Evolutionary conservation across 2,888 invertebrate genomes (phyloP).

Genomic region (Coleophora deauratella): DNA sequence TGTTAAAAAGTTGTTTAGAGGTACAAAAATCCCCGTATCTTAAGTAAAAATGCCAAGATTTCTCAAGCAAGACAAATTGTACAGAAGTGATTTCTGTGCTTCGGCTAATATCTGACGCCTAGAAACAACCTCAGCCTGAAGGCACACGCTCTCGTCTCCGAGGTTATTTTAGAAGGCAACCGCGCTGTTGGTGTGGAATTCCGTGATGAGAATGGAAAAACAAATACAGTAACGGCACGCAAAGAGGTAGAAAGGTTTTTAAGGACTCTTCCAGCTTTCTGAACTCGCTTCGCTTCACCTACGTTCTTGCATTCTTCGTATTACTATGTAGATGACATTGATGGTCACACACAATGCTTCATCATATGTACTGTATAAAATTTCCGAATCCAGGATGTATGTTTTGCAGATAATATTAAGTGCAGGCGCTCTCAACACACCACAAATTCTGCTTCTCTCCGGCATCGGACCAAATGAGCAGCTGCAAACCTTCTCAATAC

Average conservation of each 20-base stretch:
- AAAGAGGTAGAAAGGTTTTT: slow-evolving; percentile 70
- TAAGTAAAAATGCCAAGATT: too few species aligned
- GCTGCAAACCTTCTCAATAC: slow-evolving; percentile 62
- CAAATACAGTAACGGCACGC: slow-evolving; percentile 46
- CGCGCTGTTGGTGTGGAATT: slow-evolving; percentile 73
- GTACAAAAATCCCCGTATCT: too few species aligned
- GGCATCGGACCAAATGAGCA: slow-evolving; percentile 76
- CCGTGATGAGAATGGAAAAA: slow-evolving; percentile 43
- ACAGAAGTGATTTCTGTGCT: slow-evolving; percentile 75
- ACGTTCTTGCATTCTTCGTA: too few species aligned
- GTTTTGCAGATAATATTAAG: slow-evolving; percentile 68
- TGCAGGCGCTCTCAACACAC: slow-evolving; percentile 77
- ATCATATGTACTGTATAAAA: too few species aligned
- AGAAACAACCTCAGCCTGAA: slow-evolving; percentile 73
- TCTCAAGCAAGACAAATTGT: too few species aligned
- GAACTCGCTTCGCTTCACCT: too few species aligned
- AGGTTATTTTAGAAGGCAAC: slow-evolving; percentile 55
- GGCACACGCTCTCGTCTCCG: slow-evolving; percentile 73
- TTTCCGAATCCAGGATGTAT: not conserved
- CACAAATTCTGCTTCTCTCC: slow-evolving; percentile 76
- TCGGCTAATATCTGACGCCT: slow-evolving; percentile 62
- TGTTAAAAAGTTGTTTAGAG: too few species aligned
- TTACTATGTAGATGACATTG: too few species aligned
- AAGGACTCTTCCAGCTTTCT: too few species aligned
- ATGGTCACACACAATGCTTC: too few species aligned